A percentile compares a stretch with the other conserved stretches of the same genome.
Evolutionary conservation across 1,140 invertebrate genomes (phyloP).

Genomic region (Aphaenogaster rudis): DNA sequence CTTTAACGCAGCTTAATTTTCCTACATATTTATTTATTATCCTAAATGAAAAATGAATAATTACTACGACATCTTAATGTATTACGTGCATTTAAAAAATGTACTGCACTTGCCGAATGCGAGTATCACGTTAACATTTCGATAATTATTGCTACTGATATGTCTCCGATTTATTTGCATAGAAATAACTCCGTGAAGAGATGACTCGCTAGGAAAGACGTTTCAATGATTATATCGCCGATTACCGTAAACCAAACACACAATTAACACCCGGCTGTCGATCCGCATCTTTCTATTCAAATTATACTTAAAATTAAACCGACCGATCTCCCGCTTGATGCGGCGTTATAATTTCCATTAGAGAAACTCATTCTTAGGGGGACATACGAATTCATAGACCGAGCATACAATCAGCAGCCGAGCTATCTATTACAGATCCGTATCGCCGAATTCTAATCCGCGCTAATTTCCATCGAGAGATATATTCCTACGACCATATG

Average conservation of each 20-base stretch:
- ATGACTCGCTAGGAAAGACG: background rate
- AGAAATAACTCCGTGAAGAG: background rate
- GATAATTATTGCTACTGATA: background rate
- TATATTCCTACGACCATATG: background rate
- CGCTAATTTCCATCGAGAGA: slow-evolving; percentile 39
- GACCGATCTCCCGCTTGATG: background rate
- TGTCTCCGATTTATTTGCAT: background rate
- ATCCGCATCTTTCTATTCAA: background rate
- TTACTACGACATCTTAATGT: background rate
- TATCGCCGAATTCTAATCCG: background rate
- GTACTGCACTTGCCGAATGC: background rate
- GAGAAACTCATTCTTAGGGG: too few relatives aligned
- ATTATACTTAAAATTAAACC: background rate
- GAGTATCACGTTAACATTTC: background rate
- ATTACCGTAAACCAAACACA: background rate
- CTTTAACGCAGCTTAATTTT: background rate
- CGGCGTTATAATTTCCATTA: background rate
- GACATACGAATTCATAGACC: background rate
- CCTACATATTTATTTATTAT: background rate
- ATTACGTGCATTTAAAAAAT: background rate
- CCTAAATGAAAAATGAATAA: background rate
- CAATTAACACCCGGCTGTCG: background rate
- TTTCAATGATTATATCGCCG: background rate
- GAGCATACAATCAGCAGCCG: background rate
- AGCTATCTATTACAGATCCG: slow-evolving; percentile 3